Conservation (phyloP, 2,113 vertebrate species). For the Thymallus thymallus region DNA sequence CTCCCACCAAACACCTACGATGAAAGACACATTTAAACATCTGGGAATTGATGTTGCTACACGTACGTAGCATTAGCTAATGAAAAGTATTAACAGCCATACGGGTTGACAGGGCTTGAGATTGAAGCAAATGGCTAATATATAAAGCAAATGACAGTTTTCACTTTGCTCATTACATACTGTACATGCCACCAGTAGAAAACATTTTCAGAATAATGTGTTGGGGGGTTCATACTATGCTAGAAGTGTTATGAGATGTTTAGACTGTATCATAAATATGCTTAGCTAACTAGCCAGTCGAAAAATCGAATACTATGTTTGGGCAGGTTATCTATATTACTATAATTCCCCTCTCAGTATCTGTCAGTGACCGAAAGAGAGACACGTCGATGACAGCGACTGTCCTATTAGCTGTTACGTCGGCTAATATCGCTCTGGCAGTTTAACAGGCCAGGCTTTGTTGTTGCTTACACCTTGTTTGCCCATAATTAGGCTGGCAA, state of each 20-base stretch:
- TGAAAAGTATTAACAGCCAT: not conserved
- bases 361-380: slow-evolving; percentile 48
- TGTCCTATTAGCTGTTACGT: slow-evolving; percentile 48
- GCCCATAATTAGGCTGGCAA: slow-evolving; percentile 67
- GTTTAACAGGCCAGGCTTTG: slow-evolving; percentile 57
- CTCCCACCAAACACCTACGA: not conserved
- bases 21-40: not conserved
- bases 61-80: slow-evolving; percentile 4
- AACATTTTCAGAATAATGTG: slow-evolving; percentile 30
- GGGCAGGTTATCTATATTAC: slow-evolving; percentile 47
- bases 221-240: slow-evolving; percentile 25
- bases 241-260: slow-evolving; percentile 31
- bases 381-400: slow-evolving; percentile 48
- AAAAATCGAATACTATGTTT: slow-evolving; percentile 51
- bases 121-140: slow-evolving; percentile 27
- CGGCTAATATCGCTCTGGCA: slow-evolving; percentile 49
- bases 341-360: slow-evolving; percentile 44
- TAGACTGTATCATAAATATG: slow-evolving; percentile 19
- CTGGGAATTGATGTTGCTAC: slow-evolving; percentile 1
- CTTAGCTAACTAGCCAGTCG: slow-evolving; percentile 29
- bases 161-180: not conserved
- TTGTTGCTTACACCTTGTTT: slow-evolving; percentile 69
- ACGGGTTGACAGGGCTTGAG: slow-evolving; percentile 3
- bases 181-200: slow-evolving; percentile 9
- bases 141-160: not conserved